phyloP scores from a whole-genome alignment of 2,888 invertebrate genomes.

The Chymomyza fuscimana region DNA sequence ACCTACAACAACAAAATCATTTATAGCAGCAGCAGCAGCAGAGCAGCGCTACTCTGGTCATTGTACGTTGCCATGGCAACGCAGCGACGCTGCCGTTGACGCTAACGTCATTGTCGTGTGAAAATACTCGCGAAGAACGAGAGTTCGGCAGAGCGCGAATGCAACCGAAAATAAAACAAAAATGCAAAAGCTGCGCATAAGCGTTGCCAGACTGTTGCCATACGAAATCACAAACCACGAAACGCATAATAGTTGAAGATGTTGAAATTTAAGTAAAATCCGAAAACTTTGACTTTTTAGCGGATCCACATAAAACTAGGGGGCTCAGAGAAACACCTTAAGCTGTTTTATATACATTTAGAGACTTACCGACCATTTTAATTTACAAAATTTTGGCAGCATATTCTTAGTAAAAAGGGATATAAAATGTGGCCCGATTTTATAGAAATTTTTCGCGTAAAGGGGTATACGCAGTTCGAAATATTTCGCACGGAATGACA shows the following conservation, averaged over 20 bases:
- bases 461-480: too few species aligned
- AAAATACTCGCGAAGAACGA: constrained; percentile 9
- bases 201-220: constrained; percentile 4
- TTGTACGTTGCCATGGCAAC: constrained; percentile 70
- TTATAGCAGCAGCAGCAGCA: constrained; percentile 24
- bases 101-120: not conserved
- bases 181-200: not conserved
- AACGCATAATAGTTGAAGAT: not conserved
- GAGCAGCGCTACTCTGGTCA: constrained; percentile 50
- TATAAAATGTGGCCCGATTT: too few species aligned
- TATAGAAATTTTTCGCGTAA: too few species aligned
- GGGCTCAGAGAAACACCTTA: too few species aligned
- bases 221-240: not conserved
- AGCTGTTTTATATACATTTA: too few species aligned
- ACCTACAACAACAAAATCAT: constrained; percentile 31
- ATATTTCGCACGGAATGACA: too few species aligned
- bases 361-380: too few species aligned
- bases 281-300: too few species aligned
- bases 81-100: constrained; percentile 21
- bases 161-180: constrained; percentile 46
- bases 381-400: too few species aligned
- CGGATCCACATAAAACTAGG: too few species aligned
- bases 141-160: constrained; percentile 63
- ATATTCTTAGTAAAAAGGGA: too few species aligned
- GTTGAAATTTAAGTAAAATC: not conserved